Evolutionary conservation across 2,113 vertebrate species (phyloP).

Genomic region (Ivindomyrus marchei): DNA sequence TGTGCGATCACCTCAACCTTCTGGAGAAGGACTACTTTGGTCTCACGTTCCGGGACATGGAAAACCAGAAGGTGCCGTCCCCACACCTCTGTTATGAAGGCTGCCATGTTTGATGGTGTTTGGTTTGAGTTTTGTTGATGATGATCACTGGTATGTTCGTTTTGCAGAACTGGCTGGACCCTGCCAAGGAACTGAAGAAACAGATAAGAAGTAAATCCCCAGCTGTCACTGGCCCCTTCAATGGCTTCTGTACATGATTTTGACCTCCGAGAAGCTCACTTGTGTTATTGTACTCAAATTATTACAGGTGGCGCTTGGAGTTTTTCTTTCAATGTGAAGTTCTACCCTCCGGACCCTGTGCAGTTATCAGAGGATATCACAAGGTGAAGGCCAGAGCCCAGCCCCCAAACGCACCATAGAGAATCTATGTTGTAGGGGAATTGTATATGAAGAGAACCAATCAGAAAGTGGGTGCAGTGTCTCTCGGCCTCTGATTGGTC

Average conservation of each 20-base stretch:
- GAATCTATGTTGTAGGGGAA: neutral
- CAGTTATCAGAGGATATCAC: conserved; percentile 95
- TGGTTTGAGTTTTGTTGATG: neutral
- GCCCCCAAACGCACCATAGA: neutral
- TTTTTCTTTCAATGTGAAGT: conserved; percentile 94
- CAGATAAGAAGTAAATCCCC: conserved; percentile 86
- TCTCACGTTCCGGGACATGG: conserved; percentile 72
- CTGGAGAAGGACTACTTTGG: conserved; percentile 85
- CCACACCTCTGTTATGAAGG: neutral
- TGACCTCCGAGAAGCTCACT: neutral
- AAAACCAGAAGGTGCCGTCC: conserved; percentile 75
- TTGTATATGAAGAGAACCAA: neutral
- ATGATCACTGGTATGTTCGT: conserved; percentile 29
- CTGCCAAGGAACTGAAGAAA: conserved; percentile 93
- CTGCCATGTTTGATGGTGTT: neutral
- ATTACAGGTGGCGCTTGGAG: conserved; percentile 84
- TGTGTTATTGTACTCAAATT: neutral
- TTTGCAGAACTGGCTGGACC: conserved; percentile 95
- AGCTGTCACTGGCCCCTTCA: neutral
- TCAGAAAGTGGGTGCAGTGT: neutral
- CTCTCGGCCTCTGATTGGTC: neutral
- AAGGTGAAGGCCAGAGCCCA: conserved; percentile 59
- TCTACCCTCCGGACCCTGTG: conserved; percentile 90
- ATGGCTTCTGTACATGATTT: neutral
- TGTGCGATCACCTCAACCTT: conserved; percentile 80